A percentile compares a stretch with the other conserved stretches of the same genome.
Conservation (phyloP, 2,797 vertebrate species). For the Calcarius lapponicus region DNA sequence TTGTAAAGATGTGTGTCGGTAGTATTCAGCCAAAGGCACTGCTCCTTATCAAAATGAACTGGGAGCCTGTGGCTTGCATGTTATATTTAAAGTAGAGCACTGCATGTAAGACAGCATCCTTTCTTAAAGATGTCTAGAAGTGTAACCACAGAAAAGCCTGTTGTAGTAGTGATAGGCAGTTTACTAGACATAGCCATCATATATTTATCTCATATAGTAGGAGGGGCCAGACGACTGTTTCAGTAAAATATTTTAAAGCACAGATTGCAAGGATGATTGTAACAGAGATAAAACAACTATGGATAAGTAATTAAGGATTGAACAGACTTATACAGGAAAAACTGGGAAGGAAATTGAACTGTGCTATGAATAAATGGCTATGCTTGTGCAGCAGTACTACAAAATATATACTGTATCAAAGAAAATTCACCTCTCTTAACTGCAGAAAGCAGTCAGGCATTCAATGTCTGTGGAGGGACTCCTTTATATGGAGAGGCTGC, state of each 20-base stretch:
- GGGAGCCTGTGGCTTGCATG: not conserved
- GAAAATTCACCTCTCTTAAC: not conserved
- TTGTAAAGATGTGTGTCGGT: not conserved
- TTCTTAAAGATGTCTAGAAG: not conserved
- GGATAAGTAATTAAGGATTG: not conserved
- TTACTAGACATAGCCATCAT: not conserved
- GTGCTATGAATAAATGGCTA: not conserved
- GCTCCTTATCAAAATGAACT: not conserved
- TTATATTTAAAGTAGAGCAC: not conserved
- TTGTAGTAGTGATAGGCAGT: not conserved
- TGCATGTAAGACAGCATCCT: not conserved
- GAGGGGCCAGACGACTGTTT: not conserved
- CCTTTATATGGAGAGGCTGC: not conserved
- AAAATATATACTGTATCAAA: not conserved
- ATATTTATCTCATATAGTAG: not conserved
- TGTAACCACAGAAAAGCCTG: not conserved
- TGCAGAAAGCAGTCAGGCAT: not conserved
- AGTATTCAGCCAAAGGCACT: not conserved
- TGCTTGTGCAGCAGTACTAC: not conserved
- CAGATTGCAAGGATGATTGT: not conserved
- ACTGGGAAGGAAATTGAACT: not conserved
- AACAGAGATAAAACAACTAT: not conserved
- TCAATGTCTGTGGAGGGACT: not conserved
- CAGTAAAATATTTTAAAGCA: not conserved
- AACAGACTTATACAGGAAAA: not conserved